Evolutionary conservation across 2,888 invertebrate species (phyloP).

Genomic region (Pyrrhia umbra): DNA sequence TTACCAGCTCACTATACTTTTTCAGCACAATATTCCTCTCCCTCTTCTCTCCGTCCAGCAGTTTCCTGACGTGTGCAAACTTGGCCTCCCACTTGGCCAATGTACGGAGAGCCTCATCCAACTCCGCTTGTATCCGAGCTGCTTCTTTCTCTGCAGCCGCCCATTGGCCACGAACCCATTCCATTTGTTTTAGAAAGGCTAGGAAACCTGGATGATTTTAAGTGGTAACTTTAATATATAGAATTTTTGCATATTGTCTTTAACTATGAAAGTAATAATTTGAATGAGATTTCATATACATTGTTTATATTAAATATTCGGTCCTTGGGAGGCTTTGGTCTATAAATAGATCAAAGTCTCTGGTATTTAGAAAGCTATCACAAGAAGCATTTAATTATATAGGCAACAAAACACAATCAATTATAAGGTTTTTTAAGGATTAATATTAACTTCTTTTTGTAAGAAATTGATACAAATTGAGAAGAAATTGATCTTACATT

Average conservation of each 20-base stretch:
- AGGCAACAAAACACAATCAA: too few species aligned
- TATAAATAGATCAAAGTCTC: slow-evolving; percentile 14
- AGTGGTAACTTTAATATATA: not conserved
- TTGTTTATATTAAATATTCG: not conserved
- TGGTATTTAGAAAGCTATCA: too few species aligned
- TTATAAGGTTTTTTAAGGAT: too few species aligned
- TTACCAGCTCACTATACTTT: slow-evolving; percentile 93
- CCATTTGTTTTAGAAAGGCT: slow-evolving; percentile 93
- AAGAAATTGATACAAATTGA: too few species aligned
- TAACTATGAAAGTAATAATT: not conserved
- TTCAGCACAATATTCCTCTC: slow-evolving; percentile 92
- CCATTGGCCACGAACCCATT: slow-evolving; percentile 93
- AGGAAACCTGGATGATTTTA: slow-evolving; percentile 91
- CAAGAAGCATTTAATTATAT: too few species aligned
- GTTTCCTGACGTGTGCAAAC: slow-evolving; percentile 94
- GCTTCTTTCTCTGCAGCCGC: slow-evolving; percentile 93
- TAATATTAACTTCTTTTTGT: too few species aligned
- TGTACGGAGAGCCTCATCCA: slow-evolving; percentile 93
- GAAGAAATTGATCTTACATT: too few species aligned
- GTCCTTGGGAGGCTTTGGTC: slow-evolving; percentile 8
- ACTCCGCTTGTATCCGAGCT: slow-evolving; percentile 92
- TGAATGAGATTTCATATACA: not conserved
- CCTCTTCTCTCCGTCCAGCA: slow-evolving; percentile 95
- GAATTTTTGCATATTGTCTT: too few species aligned
- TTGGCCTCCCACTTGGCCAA: slow-evolving; percentile 94